These are phyloP conservation scores for Aptenodytes patagonicus DNA, from an alignment of 2,113 vertebrate genomes.

Conservation along the genomic window DNA sequence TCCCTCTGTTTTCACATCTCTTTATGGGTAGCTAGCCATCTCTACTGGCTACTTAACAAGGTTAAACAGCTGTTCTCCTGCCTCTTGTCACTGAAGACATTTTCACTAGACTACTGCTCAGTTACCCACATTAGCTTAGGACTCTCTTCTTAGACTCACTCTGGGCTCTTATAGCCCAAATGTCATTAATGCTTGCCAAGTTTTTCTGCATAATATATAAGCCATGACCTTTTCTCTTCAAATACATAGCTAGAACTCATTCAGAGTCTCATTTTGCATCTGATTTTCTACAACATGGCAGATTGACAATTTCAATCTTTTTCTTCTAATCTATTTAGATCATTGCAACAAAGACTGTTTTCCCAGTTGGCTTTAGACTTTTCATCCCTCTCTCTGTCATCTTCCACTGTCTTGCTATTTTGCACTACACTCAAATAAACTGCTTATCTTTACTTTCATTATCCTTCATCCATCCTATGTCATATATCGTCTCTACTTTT, in stretches of 20 bases:
- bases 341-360: background rate
- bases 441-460: background rate
- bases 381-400: background rate
- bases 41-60: background rate
- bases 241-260: background rate
- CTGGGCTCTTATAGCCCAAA: background rate
- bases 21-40: background rate
- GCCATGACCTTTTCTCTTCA: background rate
- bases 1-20: background rate
- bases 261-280: background rate
- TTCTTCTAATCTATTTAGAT: background rate
- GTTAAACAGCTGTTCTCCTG: background rate
- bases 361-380: background rate
- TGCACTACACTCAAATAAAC: background rate
- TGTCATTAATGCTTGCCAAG: background rate
- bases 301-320: background rate
- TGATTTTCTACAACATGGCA: background rate
- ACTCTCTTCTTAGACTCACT: background rate
- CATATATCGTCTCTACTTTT: background rate
- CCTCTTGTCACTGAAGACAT: background rate
- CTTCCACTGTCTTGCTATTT: background rate
- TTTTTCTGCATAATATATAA: background rate
- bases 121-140: background rate
- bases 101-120: background rate
- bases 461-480: background rate